Evolutionary conservation across 2,888 invertebrate species (phyloP).

Genomic region (Xestia sexstrigata): DNA sequence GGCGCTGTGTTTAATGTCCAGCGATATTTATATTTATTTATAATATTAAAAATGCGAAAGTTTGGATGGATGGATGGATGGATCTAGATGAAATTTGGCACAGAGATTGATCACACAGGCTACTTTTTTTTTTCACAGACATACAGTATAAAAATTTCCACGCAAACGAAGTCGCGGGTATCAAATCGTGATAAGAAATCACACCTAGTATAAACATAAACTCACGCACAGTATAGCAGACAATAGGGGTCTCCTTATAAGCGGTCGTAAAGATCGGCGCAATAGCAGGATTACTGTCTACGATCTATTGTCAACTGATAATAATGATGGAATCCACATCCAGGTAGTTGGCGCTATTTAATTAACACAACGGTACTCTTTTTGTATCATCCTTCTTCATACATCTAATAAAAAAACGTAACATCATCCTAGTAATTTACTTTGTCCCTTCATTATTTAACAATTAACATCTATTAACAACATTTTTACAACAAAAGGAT

Average conservation of each 20-base stretch:
- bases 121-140: too few relatives aligned
- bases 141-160: too few relatives aligned
- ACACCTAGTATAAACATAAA: too few relatives aligned
- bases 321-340: conserved; percentile 27
- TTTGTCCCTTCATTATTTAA: background rate
- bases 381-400: too few relatives aligned
- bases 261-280: conserved; percentile 28
- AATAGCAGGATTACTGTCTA: conserved; percentile 47
- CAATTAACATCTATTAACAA: conserved; percentile 33
- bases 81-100: too few relatives aligned
- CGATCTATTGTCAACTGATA: conserved; percentile 56
- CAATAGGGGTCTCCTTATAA: conserved; percentile 51
- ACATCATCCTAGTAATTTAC: background rate
- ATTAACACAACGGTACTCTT: conserved; percentile 18
- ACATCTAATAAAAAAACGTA: background rate
- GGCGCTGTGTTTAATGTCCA: too few relatives aligned
- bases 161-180: too few relatives aligned
- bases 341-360: conserved; percentile 12
- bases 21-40: too few relatives aligned
- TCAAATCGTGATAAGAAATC: too few relatives aligned
- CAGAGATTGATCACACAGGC: too few relatives aligned
- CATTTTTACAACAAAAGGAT: conserved; percentile 39
- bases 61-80: too few relatives aligned
- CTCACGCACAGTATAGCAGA: conserved; percentile 24
- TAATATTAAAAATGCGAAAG: too few relatives aligned